Evolutionary conservation across 2,797 vertebrate genomes (phyloP).

Genomic region (Sorex maritimensis): DNA sequence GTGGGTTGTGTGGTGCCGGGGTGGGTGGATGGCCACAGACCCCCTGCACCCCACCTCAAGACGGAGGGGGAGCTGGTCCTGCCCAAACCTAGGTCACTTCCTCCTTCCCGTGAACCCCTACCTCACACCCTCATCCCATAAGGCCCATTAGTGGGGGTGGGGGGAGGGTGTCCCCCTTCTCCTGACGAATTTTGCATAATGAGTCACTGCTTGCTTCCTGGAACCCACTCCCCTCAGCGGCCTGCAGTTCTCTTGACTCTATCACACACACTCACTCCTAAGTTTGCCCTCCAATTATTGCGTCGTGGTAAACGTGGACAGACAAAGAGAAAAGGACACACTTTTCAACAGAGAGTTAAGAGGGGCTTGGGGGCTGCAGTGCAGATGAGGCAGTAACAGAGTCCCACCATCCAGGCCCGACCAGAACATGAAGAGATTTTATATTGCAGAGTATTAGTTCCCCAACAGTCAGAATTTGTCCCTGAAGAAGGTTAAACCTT

Average conservation of each 20-base stretch:
- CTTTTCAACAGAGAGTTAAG: constrained; percentile 93
- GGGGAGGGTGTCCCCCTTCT: constrained; percentile 75
- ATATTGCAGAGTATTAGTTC: constrained; percentile 95
- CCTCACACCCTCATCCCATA: constrained; percentile 84
- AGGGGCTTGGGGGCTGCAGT: constrained; percentile 92
- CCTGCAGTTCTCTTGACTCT: constrained; percentile 88
- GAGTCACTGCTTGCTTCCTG: constrained; percentile 87
- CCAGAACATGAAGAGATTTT: constrained; percentile 93
- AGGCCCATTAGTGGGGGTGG: constrained; percentile 86
- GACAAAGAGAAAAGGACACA: constrained; percentile 92
- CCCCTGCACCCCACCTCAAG: constrained; percentile 64
- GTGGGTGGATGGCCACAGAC: constrained; percentile 63
- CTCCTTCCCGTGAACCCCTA: constrained; percentile 75
- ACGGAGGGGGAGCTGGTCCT: constrained; percentile 79
- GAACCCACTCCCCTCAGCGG: constrained; percentile 88
- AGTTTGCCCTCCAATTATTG: constrained; percentile 94
- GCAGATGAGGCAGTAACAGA: constrained; percentile 92
- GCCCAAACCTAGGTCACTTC: constrained; percentile 64
- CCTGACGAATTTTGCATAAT: constrained; percentile 89
- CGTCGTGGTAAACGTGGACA: constrained; percentile 93
- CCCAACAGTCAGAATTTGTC: constrained; percentile 97
- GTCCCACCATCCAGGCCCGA: constrained; percentile 93
- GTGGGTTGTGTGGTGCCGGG: constrained; percentile 56
- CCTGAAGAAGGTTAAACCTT: constrained; percentile 98
- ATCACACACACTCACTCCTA: constrained; percentile 94